phyloP scores from a whole-genome alignment of 2,113 vertebrate genomes.

The Probosciger aterrimus region DNA sequence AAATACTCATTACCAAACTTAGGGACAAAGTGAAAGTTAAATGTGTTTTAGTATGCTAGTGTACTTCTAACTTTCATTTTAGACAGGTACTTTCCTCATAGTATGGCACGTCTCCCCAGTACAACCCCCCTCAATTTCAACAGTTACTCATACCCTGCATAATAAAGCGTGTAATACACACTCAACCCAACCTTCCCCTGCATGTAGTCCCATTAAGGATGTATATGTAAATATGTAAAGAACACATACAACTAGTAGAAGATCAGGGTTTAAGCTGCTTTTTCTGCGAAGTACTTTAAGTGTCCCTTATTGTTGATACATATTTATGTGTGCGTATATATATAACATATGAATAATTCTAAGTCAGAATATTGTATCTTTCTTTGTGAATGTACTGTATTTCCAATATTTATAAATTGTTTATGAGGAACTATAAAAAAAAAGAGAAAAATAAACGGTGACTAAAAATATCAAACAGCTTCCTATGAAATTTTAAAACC shows the following conservation, averaged over 20 bases:
- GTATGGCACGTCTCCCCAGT: not conserved
- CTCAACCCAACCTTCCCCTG: not conserved
- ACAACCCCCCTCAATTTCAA: not conserved
- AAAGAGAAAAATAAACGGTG: not conserved
- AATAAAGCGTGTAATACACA: not conserved
- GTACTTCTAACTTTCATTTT: not conserved
- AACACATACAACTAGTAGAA: not conserved
- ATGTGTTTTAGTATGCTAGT: not conserved
- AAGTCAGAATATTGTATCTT: constrained; percentile 14
- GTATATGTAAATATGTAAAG: not conserved
- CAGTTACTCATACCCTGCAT: not conserved
- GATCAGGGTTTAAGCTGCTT: not conserved
- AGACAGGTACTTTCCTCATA: not conserved
- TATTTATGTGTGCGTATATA: too few species aligned
- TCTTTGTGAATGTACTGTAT: not conserved
- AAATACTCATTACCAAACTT: not conserved
- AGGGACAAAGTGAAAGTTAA: not conserved
- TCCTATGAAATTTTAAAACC: constrained; percentile 39
- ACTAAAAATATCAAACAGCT: constrained; percentile 23
- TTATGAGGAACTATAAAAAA: constrained; percentile 36
- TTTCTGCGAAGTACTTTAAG: constrained; percentile 35
- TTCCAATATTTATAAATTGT: constrained; percentile 25
- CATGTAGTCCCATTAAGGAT: not conserved
- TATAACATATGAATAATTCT: constrained; percentile 7
- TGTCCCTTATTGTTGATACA: constrained; percentile 12